Conservation (phyloP, 2,797 vertebrate genomes). For the Hydrophis major region DNA sequence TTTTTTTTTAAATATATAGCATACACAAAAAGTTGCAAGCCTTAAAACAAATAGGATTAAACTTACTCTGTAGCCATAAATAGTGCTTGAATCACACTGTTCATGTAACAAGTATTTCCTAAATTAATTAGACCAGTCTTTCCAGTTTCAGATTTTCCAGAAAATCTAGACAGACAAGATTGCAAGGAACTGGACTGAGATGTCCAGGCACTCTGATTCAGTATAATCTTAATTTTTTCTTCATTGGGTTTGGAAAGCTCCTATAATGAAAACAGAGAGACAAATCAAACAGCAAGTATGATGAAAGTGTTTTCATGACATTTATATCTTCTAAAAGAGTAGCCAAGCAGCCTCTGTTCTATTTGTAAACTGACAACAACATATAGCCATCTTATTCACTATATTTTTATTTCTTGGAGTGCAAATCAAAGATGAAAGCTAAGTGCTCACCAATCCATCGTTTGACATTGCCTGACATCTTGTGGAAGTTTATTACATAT, state of each 20-base stretch:
- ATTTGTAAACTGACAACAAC: background rate
- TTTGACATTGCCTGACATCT: background rate
- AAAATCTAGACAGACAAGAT: conserved; percentile 84
- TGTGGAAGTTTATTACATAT: background rate
- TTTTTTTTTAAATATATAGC: background rate
- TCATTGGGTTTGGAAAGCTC: conserved; percentile 91
- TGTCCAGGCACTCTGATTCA: conserved; percentile 98
- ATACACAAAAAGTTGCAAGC: background rate
- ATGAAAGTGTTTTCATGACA: background rate
- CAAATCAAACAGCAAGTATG: conserved; percentile 7
- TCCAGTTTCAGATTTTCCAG: conserved; percentile 95
- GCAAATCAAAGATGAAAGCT: background rate
- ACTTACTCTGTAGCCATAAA: conserved; percentile 99
- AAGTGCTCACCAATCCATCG: background rate
- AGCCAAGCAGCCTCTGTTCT: background rate
- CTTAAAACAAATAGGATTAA: conserved; percentile 12
- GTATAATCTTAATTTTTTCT: conserved; percentile 91
- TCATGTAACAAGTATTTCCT: conserved; percentile 98
- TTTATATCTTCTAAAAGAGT: background rate
- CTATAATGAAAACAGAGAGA: conserved; percentile 59
- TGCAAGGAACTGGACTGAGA: conserved; percentile 92
- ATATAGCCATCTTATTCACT: background rate
- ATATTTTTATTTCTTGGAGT: background rate
- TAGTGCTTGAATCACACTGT: conserved; percentile 96
- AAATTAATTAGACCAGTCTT: conserved; percentile 96